phyloP scores from a whole-genome alignment of 1,140 invertebrate genomes.

The Zaprionus nigranus region DNA sequence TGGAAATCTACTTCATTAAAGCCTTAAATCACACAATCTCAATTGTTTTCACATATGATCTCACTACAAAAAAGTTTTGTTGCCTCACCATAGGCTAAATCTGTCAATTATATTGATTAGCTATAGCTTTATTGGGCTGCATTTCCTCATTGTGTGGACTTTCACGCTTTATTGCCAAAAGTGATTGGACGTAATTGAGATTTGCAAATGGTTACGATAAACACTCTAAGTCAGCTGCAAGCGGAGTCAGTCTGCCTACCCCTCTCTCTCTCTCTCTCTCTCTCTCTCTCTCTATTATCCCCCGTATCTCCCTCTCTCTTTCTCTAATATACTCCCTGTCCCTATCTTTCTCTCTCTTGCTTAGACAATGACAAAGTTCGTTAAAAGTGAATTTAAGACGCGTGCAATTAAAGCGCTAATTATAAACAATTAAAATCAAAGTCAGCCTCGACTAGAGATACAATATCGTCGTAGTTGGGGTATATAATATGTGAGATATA shows the following conservation, averaged over 20 bases:
- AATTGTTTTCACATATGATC: not conserved
- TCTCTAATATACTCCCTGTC: no score
- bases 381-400: conserved; percentile 70
- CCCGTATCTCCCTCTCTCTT: not conserved
- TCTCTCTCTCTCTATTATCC: not conserved
- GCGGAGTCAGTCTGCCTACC: not conserved
- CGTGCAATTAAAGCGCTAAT: conserved; percentile 74
- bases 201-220: conserved; percentile 50
- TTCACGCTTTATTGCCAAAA: conserved; percentile 60
- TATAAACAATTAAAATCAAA: conserved; percentile 76
- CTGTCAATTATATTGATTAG: conserved; percentile 4
- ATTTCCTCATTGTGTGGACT: conserved; percentile 39
- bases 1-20: not conserved
- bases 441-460: conserved; percentile 31
- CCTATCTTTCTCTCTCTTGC: not conserved
- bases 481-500: conserved; percentile 10
- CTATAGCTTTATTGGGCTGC: conserved; percentile 15
- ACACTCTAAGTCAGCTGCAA: conserved; percentile 44
- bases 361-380: conserved; percentile 58
- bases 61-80: not conserved
- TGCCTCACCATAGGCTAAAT: not conserved
- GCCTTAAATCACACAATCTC: not conserved
- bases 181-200: conserved; percentile 38
- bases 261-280: not conserved
- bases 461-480: conserved; percentile 28